These are phyloP conservation scores for Macroglossus sobrinus DNA, from an alignment of 2,113 vertebrate genomes.

Conservation along the genomic window DNA sequence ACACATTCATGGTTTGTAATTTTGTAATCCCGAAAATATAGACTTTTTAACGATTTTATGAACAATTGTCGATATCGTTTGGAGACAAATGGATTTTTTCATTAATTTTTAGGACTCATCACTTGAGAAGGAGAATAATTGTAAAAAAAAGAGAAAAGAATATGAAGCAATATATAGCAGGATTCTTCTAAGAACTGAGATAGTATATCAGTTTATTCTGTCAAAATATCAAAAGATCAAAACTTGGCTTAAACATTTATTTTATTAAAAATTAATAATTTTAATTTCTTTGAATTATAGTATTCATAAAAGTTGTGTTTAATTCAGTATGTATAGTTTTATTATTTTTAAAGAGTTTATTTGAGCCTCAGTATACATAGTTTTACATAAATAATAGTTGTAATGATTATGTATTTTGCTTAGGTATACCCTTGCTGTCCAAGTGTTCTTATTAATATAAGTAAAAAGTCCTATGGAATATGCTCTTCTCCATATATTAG, in stretches of 20 bases:
- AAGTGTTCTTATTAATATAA: not conserved
- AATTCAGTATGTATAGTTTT: not conserved
- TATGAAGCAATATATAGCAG: not conserved
- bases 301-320: not conserved
- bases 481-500: not conserved
- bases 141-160: constrained; percentile 42
- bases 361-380: too few species aligned
- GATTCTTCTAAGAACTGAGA: not conserved
- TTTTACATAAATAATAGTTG: constrained; percentile 9
- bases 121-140: constrained; percentile 28
- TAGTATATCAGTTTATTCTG: not conserved
- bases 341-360: too few species aligned
- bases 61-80: constrained; percentile 43
- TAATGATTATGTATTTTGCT: not conserved
- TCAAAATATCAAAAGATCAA: not conserved
- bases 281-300: not conserved
- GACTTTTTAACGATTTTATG: constrained; percentile 12
- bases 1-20: not conserved
- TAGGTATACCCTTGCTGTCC: not conserved
- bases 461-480: not conserved
- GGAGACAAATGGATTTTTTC: constrained; percentile 29
- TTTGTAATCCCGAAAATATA: not conserved
- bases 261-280: not conserved
- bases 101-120: constrained; percentile 26
- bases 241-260: not conserved